Evolutionary conservation across 2,113 vertebrate species (phyloP).

Genomic region (Nothoprocta perdicaria): DNA sequence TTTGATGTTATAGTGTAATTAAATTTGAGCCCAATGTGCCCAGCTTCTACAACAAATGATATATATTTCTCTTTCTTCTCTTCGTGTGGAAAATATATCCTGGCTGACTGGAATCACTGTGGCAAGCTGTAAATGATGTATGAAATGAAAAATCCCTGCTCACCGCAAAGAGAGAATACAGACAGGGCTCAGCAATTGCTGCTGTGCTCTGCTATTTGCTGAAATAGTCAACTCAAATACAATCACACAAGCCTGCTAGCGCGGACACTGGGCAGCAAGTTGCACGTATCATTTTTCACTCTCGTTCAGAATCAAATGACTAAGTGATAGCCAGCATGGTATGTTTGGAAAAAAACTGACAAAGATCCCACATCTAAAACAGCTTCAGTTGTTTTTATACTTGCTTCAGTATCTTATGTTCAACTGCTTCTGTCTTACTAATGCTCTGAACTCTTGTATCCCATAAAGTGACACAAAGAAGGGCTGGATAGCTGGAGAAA

Average conservation of each 20-base stretch:
- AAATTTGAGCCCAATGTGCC: slow-evolving; percentile 50
- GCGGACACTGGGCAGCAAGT: slow-evolving; percentile 45
- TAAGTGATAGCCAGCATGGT: slow-evolving; percentile 2
- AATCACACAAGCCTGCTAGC: slow-evolving; percentile 46
- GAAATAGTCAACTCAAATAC: slow-evolving; percentile 62
- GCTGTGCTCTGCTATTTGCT: slow-evolving; percentile 63
- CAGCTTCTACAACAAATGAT: slow-evolving; percentile 61
- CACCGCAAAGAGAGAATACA: slow-evolving; percentile 54
- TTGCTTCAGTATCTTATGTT: background rate
- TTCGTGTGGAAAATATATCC: slow-evolving; percentile 58
- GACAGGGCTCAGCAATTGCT: slow-evolving; percentile 52
- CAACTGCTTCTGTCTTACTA: background rate
- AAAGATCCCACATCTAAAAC: background rate
- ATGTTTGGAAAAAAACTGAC: background rate
- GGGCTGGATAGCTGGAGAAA: background rate
- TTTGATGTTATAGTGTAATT: slow-evolving; percentile 64
- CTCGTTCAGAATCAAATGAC: slow-evolving; percentile 27
- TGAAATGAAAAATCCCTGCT: slow-evolving; percentile 73
- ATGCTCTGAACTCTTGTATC: background rate
- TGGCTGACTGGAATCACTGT: slow-evolving; percentile 66
- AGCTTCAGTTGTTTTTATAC: background rate
- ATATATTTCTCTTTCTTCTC: slow-evolving; percentile 54
- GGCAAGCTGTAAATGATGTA: slow-evolving; percentile 75
- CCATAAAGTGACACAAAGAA: background rate
- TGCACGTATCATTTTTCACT: slow-evolving; percentile 50